Percentiles rank a stretch among this genome's conserved stretches.
phyloP scores from a whole-genome alignment of 2,113 vertebrate species.

The Puntigrus tetrazona region DNA sequence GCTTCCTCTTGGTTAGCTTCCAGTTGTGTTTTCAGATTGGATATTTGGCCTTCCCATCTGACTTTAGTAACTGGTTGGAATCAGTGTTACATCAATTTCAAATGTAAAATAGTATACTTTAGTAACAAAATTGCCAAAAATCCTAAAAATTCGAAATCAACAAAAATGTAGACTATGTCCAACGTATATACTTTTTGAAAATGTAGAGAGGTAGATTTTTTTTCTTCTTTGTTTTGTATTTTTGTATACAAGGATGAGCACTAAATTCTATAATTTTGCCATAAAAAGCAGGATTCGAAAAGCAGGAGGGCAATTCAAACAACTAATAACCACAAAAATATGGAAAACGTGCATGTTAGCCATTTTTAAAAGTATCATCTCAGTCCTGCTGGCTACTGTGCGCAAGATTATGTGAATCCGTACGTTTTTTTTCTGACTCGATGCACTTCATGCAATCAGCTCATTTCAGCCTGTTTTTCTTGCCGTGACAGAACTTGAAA shows the following conservation, averaged over 20 bases:
- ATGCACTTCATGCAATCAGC: constrained; percentile 66
- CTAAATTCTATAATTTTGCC: constrained; percentile 55
- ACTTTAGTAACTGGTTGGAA: constrained; percentile 65
- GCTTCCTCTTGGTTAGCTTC: constrained; percentile 87
- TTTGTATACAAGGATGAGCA: constrained; percentile 82
- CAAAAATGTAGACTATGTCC: constrained; percentile 64
- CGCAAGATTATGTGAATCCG: constrained; percentile 61
- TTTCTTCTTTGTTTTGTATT: constrained; percentile 80
- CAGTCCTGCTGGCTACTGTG: constrained; percentile 43
- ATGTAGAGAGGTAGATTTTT: constrained; percentile 67
- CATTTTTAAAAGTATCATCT: constrained; percentile 57
- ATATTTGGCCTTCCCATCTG: constrained; percentile 71
- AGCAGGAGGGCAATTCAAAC: constrained; percentile 45
- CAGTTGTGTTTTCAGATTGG: constrained; percentile 78
- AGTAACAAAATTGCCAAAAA: constrained; percentile 86
- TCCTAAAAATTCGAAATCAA: constrained; percentile 68
- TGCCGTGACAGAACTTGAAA: constrained; percentile 61
- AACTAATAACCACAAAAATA: constrained; percentile 56
- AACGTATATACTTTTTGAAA: constrained; percentile 76
- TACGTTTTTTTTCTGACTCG: constrained; percentile 64
- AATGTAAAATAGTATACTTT: constrained; percentile 86
- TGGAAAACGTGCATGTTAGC: constrained; percentile 65
- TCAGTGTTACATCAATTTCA: constrained; percentile 78
- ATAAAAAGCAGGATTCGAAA: constrained; percentile 40
- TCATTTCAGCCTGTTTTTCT: constrained; percentile 56